phyloP scores from a whole-genome alignment of 2,888 invertebrate species.

The Agapostemon virescens region DNA sequence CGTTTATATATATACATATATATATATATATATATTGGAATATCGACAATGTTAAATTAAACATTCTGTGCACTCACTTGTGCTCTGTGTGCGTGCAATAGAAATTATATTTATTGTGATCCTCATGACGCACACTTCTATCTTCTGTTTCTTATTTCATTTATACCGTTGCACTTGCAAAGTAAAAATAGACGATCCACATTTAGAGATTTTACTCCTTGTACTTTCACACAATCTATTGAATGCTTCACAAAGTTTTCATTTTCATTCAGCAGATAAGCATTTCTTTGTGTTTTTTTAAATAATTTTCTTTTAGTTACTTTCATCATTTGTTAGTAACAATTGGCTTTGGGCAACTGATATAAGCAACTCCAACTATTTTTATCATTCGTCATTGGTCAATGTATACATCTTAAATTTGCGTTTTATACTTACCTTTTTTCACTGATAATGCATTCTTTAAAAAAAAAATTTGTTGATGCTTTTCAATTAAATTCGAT shows the following conservation, averaged over 20 bases:
- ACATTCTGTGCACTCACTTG: slow-evolving; percentile 31
- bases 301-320: not conserved
- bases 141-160: slow-evolving; percentile 20
- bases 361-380: not conserved
- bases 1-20: too few species aligned
- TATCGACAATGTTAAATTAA: slow-evolving; percentile 19
- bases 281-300: not conserved
- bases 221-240: slow-evolving; percentile 30
- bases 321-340: slow-evolving; percentile 8
- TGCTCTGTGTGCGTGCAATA: slow-evolving; percentile 16
- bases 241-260: slow-evolving; percentile 33
- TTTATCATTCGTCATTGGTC: not conserved
- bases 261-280: slow-evolving; percentile 17
- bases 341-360: not conserved
- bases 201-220: not conserved
- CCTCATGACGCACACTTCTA: not conserved
- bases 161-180: slow-evolving; percentile 19
- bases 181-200: slow-evolving; percentile 30
- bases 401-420: not conserved
- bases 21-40: too few species aligned
- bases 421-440: not conserved
- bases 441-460: not conserved
- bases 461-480: not conserved
- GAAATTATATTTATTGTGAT: slow-evolving; percentile 13
- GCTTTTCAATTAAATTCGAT: not conserved